Evolutionary conservation across 2,888 invertebrate genomes (phyloP).

Genomic region (Apamea epomidion): DNA sequence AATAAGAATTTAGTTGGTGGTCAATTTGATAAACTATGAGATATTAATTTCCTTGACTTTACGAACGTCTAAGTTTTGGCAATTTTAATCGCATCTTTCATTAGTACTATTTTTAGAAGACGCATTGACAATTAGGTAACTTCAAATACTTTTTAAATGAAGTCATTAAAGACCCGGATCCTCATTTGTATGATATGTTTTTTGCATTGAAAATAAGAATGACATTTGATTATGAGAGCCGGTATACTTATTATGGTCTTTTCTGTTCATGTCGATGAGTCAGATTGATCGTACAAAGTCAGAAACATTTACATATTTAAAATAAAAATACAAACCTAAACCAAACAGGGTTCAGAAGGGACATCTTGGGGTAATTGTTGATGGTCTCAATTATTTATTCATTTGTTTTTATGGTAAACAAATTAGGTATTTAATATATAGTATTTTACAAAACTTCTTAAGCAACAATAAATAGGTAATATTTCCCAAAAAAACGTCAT

Average conservation of each 20-base stretch:
- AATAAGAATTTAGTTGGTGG: neutral
- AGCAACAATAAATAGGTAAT: neutral
- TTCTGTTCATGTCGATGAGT: neutral
- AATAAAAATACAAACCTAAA: neutral
- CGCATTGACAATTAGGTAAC: neutral
- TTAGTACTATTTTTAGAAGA: neutral
- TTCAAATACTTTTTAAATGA: neutral
- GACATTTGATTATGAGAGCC: neutral
- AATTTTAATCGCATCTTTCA: neutral
- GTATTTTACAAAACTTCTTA: neutral
- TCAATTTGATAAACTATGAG: neutral
- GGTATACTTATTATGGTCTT: neutral
- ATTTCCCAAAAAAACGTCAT: neutral
- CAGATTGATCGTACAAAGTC: neutral
- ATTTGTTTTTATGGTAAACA: neutral
- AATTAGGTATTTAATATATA: neutral
- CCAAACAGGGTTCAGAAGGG: neutral
- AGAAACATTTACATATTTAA: neutral
- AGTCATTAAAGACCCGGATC: neutral
- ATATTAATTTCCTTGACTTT: neutral
- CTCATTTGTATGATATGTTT: constrained; percentile 3
- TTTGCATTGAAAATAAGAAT: neutral
- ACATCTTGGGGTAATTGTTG: too few species aligned
- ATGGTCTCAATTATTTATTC: neutral
- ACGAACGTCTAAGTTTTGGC: neutral